Evolutionary conservation across 1,140 invertebrate species (phyloP), one percentile per base, ranked within the genome.

Genomic region (Drosophila tropicalis): DNA sequence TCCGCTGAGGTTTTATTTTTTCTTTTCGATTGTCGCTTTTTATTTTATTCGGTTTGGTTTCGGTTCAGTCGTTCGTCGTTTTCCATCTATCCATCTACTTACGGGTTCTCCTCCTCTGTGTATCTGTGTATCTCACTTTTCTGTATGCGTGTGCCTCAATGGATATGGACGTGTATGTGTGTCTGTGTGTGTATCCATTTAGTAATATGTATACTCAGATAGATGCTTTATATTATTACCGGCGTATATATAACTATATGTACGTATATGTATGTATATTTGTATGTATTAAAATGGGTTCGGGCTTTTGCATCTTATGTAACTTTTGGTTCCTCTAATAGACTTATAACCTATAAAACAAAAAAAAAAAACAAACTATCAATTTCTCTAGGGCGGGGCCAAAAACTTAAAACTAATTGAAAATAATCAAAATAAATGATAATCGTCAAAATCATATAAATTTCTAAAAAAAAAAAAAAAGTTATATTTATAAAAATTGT

Each of bases 211-310:
- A 67, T 74, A 62, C 70, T 67, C 70, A 57, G 39, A 85, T 74
- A 78, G 74, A 85, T 85, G 79, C 79, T 75, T 68, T 82, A 86
- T 78, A 75, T 70, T 78, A 75, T 70, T 78, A 86, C 82, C 82
- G 81, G 82, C 82, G n/a, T 74, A 74, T 54, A 57, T 57, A 57
- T 57, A 67, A 44, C 39, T 54, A 12, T 44, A 68, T 66, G 63
- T 65, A 55, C 22, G 57, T 44, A 62, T 29, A 34, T 55, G 15
- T 64, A 17, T 44, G 17, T 61, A 56, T 55, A 60, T 71, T n/a
- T n/a, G 32, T 85, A 47, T 54, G 29, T 76, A 57, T 75, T 22
- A 22, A 29, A 44, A 63, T 41, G 60, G 36, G 60, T 62, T 40
- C 39, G 60, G 17, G 60, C 56, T 58, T 54, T 54, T 34, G 56